Conservation (phyloP, 2,113 vertebrate genomes). For the Etia nguti region DNA sequence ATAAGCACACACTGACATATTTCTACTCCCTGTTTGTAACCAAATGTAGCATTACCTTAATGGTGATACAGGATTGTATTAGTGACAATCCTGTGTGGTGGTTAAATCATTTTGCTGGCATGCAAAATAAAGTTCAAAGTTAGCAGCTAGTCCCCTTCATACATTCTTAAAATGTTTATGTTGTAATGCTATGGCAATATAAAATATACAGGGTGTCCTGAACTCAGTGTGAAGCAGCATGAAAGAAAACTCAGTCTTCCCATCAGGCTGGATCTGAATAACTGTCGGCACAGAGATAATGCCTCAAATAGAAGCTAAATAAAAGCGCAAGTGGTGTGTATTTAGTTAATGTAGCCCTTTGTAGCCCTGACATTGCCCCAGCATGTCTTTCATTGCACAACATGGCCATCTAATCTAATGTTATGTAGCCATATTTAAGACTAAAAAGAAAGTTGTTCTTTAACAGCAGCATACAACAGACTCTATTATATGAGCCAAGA, state of each 20-base stretch:
- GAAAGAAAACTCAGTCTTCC: not conserved
- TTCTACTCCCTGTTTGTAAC: not conserved
- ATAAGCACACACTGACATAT: constrained; percentile 28
- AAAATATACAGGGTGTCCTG: constrained; percentile 12
- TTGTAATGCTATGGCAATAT: constrained; percentile 13
- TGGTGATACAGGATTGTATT: not conserved
- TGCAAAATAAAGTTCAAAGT: constrained; percentile 36
- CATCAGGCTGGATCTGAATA: not conserved
- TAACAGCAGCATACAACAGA: not conserved
- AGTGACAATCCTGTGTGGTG: constrained; percentile 33
- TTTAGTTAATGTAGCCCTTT: constrained; percentile 63
- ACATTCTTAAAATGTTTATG: constrained; percentile 51
- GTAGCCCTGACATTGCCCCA: not conserved
- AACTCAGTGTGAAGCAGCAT: constrained; percentile 42
- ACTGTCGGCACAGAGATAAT: not conserved
- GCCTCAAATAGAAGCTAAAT: not conserved
- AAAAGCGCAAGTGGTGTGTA: constrained; percentile 53
- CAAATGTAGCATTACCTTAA: not conserved
- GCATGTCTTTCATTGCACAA: constrained; percentile 12
- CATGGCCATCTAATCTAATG: not conserved
- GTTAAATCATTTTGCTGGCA: constrained; percentile 25
- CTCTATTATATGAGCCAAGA: not conserved
- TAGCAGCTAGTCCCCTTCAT: constrained; percentile 54
- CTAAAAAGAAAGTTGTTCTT: not conserved
- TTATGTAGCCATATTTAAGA: not conserved